These are phyloP conservation scores for Meteorus sp. DNA, from an alignment of 1,140 invertebrate species.

Conservation along the genomic window DNA sequence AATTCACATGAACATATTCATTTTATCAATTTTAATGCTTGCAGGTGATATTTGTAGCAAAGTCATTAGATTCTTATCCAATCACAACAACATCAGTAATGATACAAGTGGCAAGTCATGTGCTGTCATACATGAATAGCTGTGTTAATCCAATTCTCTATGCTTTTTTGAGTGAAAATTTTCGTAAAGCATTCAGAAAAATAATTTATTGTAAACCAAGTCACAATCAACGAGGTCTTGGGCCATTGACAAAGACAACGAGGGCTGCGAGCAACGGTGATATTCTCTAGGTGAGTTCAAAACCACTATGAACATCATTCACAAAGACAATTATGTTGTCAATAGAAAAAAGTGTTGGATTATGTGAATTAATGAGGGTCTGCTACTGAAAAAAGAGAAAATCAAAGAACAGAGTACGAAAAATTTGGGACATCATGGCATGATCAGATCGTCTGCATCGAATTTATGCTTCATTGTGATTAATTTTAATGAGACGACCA, in stretches of 20 bases:
- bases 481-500: too few species aligned
- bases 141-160: slow-evolving; percentile 97
- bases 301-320: neutral
- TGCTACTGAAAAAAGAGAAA: too few species aligned
- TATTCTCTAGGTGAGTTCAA: slow-evolving; percentile 48
- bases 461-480: too few species aligned
- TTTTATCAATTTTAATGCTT: slow-evolving; percentile 34
- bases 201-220: slow-evolving; percentile 60
- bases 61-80: slow-evolving; percentile 73
- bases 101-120: slow-evolving; percentile 83
- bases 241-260: slow-evolving; percentile 49
- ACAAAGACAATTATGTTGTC: too few species aligned
- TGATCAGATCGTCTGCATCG: too few species aligned
- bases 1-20: neutral
- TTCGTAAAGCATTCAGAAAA: slow-evolving; percentile 80
- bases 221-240: slow-evolving; percentile 38
- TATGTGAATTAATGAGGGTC: neutral
- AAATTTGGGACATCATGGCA: too few species aligned
- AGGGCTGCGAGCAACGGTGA: slow-evolving; percentile 51
- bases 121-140: slow-evolving; percentile 93
- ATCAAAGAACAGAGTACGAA: too few species aligned
- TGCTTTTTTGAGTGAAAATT: slow-evolving; percentile 87
- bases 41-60: slow-evolving; percentile 78
- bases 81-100: slow-evolving; percentile 67
- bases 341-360: neutral